A percentile compares a stretch with the other conserved stretches of the same genome.
phyloP scores from a whole-genome alignment of 2,888 invertebrate species.

The Aromia moschata region DNA sequence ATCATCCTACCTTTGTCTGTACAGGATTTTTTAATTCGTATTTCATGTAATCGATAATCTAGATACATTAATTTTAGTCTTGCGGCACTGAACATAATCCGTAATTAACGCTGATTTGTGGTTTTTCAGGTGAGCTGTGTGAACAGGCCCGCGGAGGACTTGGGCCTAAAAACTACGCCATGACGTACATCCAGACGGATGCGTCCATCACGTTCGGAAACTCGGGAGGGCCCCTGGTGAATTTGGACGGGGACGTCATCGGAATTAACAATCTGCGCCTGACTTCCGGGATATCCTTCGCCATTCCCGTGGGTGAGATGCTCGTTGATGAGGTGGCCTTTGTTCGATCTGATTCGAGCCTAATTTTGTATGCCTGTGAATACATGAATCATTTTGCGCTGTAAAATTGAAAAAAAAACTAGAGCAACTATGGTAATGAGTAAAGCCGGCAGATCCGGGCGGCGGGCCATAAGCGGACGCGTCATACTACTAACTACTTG shows the following conservation, averaged over 20 bases:
- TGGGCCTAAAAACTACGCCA: constrained; percentile 71
- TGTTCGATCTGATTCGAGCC: too few relatives aligned
- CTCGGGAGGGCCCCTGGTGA: constrained; percentile 93
- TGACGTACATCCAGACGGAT: constrained; percentile 94
- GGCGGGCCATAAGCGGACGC: too few relatives aligned
- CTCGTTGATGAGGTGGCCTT: too few relatives aligned
- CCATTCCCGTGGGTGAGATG: constrained; percentile 78
- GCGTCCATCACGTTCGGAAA: constrained; percentile 96
- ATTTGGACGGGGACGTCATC: constrained; percentile 92
- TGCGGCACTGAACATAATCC: constrained; percentile 5
- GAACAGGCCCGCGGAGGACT: constrained; percentile 75
- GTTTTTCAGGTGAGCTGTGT: constrained; percentile 62
- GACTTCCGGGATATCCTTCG: constrained; percentile 92
- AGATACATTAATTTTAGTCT: neutral
- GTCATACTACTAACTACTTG: too few relatives aligned
- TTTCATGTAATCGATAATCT: too few relatives aligned
- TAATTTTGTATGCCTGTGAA: too few relatives aligned
- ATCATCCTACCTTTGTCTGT: neutral
- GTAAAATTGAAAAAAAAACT: too few relatives aligned
- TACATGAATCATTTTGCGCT: too few relatives aligned
- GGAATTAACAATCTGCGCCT: constrained; percentile 94
- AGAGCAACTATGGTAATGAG: too few relatives aligned
- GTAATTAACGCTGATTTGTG: too few relatives aligned
- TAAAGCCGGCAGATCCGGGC: too few relatives aligned
- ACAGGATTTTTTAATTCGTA: neutral